A percentile compares a stretch with the other conserved stretches of the same genome.
These are phyloP conservation scores for Lethrus apterus DNA, from an alignment of 1,140 invertebrate genomes.

Conservation along the genomic window DNA sequence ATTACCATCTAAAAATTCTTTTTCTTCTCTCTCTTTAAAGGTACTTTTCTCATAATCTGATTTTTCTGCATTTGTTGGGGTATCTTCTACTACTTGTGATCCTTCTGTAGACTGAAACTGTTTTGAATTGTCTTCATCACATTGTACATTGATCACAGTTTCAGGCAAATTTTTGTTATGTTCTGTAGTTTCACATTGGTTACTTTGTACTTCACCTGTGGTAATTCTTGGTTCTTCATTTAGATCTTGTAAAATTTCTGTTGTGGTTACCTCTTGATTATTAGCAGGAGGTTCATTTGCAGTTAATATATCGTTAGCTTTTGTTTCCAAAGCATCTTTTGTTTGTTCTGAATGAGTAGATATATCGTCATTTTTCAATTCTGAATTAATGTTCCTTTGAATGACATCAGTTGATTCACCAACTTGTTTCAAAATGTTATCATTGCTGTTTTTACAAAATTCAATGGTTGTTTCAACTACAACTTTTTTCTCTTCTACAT, in stretches of 20 bases:
- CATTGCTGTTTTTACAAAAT: too few species aligned
- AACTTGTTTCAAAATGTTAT: not conserved
- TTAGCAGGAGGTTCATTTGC: not conserved
- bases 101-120: too few species aligned
- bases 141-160: too few species aligned
- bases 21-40: not conserved
- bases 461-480: not conserved
- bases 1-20: not conserved
- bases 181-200: too few species aligned
- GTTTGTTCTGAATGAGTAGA: not conserved
- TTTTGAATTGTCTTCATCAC: too few species aligned
- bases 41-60: not conserved
- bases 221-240: not conserved
- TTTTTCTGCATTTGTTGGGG: not conserved
- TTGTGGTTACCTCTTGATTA: not conserved
- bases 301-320: not conserved
- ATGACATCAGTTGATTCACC: not conserved
- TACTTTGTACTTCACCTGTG: too few species aligned
- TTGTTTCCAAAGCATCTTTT: not conserved
- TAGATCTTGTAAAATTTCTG: not conserved
- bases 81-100: too few species aligned
- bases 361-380: not conserved
- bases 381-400: not conserved
- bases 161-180: too few species aligned
- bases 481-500: slow-evolving; percentile 3